Base-by-base conservation (phyloP, 92 coral and sea anemone genomes). In the Diadumene lineata region DNA sequence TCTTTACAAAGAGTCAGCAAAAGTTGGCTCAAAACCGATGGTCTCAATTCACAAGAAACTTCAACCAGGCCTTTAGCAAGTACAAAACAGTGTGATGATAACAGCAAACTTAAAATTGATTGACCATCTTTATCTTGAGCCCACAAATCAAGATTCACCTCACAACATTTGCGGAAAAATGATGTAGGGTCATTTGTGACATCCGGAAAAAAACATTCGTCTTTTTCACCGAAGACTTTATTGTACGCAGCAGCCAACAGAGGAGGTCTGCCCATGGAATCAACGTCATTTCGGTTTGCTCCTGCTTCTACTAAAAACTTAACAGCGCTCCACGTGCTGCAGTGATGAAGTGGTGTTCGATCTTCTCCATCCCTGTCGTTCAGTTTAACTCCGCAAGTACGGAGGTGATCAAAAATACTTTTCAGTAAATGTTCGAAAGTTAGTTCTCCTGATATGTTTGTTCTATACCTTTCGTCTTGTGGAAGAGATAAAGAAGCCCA, bases 291-390 rank as follows among this genome's bases (percentile, higher is more conserved):
- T 48, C 73, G 43, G 21, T 82, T 80, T 68, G 89, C 89, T 48
- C 76, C 71, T 22, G 82, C 82, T n/a, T 34, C 81, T 71, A 85
- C 22, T 32, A 85, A 72, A 27, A 80, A 65, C 30, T 70, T 79
- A 0, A 26, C 70, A 43, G 84, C 77, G 55, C 34, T 69, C 84
- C 84, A 79, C 6, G 84, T 79, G 19, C 43, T 79, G 68, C 84
- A 79, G 1, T 29, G 21, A 69, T 79, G 84, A 19, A 79, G 46
- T 19, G 84, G 77, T 29, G 77, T 79, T 60, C 69, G 30, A 16
- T 60, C 70, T 0, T 21, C 38, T 19, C 2, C 15, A 25, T 79
- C 69, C 43, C 46, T 38, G 30, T 29, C 29, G 55, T 70, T 79
- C 2, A 70, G 61, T 56, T 44, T 53, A 28, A 64, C 57, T 64